These are phyloP conservation scores for Meteorus sp. DNA, from an alignment of 1,140 invertebrate species.

Conservation along the genomic window DNA sequence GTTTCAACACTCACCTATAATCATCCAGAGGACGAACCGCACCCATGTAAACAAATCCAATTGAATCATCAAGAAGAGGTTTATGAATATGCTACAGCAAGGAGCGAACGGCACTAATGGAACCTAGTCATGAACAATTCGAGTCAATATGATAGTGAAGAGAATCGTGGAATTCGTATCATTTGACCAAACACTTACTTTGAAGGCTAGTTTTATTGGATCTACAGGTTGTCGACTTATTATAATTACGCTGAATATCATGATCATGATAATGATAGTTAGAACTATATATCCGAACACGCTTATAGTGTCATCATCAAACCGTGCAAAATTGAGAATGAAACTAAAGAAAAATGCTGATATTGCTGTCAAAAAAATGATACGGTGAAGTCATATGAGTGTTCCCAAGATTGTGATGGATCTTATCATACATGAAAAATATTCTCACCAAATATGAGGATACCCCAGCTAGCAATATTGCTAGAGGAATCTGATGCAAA, in stretches of 20 bases:
- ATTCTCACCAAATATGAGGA: slow-evolving; percentile 63
- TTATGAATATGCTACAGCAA: slow-evolving; percentile 80
- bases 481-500: slow-evolving; percentile 63
- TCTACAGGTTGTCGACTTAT: slow-evolving; percentile 57
- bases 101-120: slow-evolving; percentile 86
- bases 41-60: slow-evolving; percentile 83
- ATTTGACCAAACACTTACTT: slow-evolving; percentile 46
- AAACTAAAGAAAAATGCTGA: slow-evolving; percentile 40
- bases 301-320: slow-evolving; percentile 31
- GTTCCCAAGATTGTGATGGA: too few relatives aligned
- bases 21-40: slow-evolving; percentile 80
- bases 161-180: too few relatives aligned
- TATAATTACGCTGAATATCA: slow-evolving; percentile 49
- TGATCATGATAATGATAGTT: slow-evolving; percentile 41
- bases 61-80: slow-evolving; percentile 87
- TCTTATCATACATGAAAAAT: slow-evolving; percentile 7
- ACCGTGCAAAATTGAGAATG: slow-evolving; percentile 36
- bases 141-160: slow-evolving; percentile 23
- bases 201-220: slow-evolving; percentile 52
- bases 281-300: slow-evolving; percentile 42
- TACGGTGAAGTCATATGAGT: too few relatives aligned
- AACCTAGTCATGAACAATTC: slow-evolving; percentile 62
- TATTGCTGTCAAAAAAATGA: slow-evolving; percentile 42
- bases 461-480: slow-evolving; percentile 62
- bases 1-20: slow-evolving; percentile 61